Conservation (phyloP, 2,113 vertebrate species). For the Syrrhaptes paradoxus region DNA sequence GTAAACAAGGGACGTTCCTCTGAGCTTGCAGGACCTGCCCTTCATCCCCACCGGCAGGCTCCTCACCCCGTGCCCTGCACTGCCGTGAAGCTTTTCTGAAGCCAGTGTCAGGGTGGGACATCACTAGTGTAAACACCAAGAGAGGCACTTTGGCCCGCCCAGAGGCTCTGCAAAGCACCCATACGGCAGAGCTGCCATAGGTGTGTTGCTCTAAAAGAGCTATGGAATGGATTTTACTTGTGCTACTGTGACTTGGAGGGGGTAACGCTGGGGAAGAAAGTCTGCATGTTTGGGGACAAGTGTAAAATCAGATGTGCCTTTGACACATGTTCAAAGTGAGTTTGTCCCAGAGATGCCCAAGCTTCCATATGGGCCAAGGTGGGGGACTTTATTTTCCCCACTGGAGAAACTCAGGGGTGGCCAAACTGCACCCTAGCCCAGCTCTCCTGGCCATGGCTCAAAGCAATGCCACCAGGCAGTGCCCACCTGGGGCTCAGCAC, state of each 20-base stretch:
- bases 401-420: not conserved
- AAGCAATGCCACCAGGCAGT: not conserved
- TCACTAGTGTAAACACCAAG: not conserved
- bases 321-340: not conserved
- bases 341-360: not conserved
- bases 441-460: not conserved
- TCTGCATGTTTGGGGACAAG: not conserved
- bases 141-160: not conserved
- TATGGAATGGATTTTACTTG: not conserved
- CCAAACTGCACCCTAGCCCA: not conserved
- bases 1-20: not conserved
- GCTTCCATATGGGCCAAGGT: not conserved
- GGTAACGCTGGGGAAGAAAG: not conserved
- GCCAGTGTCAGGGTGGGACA: fast-evolving
- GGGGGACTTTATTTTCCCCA: not conserved
- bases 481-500: not conserved
- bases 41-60: not conserved
- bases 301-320: not conserved
- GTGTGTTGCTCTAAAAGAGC: not conserved
- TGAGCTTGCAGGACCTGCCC: not conserved
- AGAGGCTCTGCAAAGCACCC: not conserved
- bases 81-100: not conserved
- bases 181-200: fast-evolving
- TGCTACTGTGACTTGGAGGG: not conserved
- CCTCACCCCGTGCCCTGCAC: fast-evolving